Conservation (phyloP, 2,797 vertebrate species). For the Danio choprae region DNA sequence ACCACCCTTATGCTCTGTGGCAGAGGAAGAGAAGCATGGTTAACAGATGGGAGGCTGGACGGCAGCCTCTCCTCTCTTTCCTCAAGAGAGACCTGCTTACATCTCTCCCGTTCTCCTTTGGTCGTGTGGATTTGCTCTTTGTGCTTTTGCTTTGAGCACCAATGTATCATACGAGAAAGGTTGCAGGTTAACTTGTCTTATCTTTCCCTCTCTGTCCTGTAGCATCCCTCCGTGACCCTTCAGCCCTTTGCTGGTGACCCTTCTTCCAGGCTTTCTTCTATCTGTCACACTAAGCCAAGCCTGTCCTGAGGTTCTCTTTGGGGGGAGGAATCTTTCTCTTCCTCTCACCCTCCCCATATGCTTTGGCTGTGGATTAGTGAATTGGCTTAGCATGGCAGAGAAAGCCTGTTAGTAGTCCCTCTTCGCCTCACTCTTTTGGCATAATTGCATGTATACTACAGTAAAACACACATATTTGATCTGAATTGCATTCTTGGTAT, state of each 20-base stretch:
- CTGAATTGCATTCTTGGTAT: conserved; percentile 9
- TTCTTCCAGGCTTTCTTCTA: conserved; percentile 32
- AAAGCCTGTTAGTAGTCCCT: conserved; percentile 71
- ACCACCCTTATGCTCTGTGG: conserved; percentile 59
- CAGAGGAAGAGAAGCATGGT: conserved; percentile 71
- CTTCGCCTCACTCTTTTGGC: conserved; percentile 46
- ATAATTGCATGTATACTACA: conserved; percentile 40
- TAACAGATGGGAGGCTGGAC: conserved; percentile 81
- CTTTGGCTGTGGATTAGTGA: conserved; percentile 79
- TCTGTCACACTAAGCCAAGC: conserved; percentile 49
- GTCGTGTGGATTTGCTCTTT: conserved; percentile 74
- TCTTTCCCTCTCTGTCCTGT: conserved; percentile 36
- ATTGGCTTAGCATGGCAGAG: conserved; percentile 77
- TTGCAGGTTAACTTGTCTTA: conserved; percentile 40
- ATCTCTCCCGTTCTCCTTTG: conserved; percentile 50
- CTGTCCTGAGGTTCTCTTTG: conserved; percentile 8
- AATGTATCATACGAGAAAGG: conserved; percentile 3
- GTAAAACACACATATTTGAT: conserved; percentile 19
- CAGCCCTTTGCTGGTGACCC: conserved; percentile 37
- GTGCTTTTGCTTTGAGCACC: conserved; percentile 58
- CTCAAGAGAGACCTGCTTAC: conserved; percentile 76
- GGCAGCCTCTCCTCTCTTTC: conserved; percentile 75
- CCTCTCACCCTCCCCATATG: conserved; percentile 62
- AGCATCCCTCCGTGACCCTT: conserved; percentile 42
- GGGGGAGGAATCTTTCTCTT: conserved; percentile 36